Percentiles rank a stretch among this genome's conserved stretches.
These are phyloP conservation scores for Molorchus minor DNA, from an alignment of 2,888 invertebrate species.

Conservation along the genomic window DNA sequence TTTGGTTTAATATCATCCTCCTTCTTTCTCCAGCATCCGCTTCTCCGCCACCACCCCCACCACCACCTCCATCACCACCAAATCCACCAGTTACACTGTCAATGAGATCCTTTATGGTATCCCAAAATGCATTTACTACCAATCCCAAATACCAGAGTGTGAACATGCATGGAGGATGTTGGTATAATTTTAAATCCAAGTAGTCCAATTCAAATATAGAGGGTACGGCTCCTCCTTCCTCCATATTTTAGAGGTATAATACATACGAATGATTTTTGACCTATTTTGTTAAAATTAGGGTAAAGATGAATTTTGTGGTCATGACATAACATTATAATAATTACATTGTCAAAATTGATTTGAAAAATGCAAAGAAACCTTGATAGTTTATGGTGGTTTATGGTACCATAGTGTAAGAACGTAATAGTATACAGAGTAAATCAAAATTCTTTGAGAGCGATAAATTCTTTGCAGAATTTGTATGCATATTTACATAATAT, in stretches of 20 bases:
- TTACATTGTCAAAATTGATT: too few species aligned
- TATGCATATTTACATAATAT: too few species aligned
- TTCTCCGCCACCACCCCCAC: neutral
- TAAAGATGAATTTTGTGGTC: too few species aligned
- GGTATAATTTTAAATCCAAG: conserved; percentile 37
- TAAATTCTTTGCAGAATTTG: too few species aligned
- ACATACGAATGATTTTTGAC: conserved; percentile 1
- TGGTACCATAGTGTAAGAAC: too few species aligned
- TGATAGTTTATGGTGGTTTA: too few species aligned
- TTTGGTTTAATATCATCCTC: too few species aligned
- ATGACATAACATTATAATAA: too few species aligned
- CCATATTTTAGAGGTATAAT: neutral
- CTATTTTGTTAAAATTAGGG: neutral
- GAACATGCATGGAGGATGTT: conserved; percentile 45
- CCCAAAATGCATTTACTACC: conserved; percentile 27
- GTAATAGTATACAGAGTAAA: too few species aligned
- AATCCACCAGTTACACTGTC: neutral
- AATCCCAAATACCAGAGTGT: conserved; percentile 37
- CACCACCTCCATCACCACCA: neutral
- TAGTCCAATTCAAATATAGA: conserved; percentile 29
- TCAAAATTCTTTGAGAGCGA: too few species aligned
- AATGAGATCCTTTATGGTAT: conserved; percentile 25
- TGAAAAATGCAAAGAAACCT: too few species aligned
- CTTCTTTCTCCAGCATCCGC: neutral
- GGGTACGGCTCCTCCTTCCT: conserved; percentile 2